Percentiles rank a stretch among this genome's conserved stretches.
Conservation (phyloP, 1,140 invertebrate species). For the Drosophila nannoptera region DNA sequence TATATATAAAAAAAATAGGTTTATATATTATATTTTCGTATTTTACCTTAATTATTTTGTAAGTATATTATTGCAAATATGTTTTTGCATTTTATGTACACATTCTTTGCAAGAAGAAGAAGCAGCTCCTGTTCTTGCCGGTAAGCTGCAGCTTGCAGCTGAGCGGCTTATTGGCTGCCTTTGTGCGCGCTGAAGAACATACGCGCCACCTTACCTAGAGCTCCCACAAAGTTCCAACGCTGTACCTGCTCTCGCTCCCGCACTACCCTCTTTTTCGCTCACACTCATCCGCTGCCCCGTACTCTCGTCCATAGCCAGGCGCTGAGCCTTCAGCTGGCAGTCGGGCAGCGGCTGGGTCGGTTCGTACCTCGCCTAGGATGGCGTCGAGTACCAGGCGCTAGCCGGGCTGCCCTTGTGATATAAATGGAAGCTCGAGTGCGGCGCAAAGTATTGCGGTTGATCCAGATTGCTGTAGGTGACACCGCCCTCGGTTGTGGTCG, state of each 20-base stretch:
- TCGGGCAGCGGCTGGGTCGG: slow-evolving; percentile 26
- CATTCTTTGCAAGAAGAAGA: no score
- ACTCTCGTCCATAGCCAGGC: no score
- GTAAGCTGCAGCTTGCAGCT: background rate
- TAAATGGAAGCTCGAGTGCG: slow-evolving; percentile 90
- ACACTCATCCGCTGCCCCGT: no score
- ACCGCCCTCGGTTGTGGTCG: slow-evolving; percentile 80
- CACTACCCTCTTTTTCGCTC: background rate
- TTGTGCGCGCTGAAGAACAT: slow-evolving; percentile 76
- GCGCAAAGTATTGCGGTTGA: slow-evolving; percentile 91
- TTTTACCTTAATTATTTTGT: no score
- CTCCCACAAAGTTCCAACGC: slow-evolving; percentile 73
- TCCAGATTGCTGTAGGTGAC: slow-evolving; percentile 84
- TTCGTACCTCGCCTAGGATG: slow-evolving; percentile 82
- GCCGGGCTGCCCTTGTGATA: slow-evolving; percentile 86
- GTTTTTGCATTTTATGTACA: no score
- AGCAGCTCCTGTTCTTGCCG: background rate
- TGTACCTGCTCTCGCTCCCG: slow-evolving; percentile 36
- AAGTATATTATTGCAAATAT: no score
- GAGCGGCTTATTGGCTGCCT: slow-evolving; percentile 30
- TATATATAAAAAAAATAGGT: no score
- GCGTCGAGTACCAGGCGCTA: slow-evolving; percentile 87
- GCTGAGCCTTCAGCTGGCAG: slow-evolving; percentile 11
- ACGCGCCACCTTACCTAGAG: slow-evolving; percentile 72
- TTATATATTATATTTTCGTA: no score